These are phyloP conservation scores for Triplophysa yarkandensis DNA, from an alignment of 2,797 vertebrate species.

Conservation along the genomic window DNA sequence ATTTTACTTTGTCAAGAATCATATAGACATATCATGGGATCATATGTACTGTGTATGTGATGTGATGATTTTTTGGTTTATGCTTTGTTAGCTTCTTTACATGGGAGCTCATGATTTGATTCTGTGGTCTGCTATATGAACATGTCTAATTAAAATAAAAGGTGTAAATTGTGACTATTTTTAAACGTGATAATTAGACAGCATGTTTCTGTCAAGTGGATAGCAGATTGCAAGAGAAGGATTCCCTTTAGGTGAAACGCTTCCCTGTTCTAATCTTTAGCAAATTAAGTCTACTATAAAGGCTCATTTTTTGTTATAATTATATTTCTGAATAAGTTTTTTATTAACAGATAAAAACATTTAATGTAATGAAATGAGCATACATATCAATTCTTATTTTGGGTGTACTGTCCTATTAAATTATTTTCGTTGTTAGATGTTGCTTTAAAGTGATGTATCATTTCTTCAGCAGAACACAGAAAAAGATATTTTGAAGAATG, in stretches of 20 bases:
- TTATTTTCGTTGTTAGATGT: neutral
- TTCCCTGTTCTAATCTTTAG: constrained; percentile 9
- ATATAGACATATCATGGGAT: neutral
- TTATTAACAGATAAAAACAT: too few relatives aligned
- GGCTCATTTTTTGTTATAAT: neutral
- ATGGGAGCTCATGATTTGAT: constrained; percentile 8
- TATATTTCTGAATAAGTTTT: too few relatives aligned
- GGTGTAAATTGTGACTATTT: constrained; percentile 57
- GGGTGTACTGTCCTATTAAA: neutral
- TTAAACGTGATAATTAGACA: constrained; percentile 58
- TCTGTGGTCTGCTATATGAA: constrained; percentile 22
- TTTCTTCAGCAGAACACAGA: too few relatives aligned
- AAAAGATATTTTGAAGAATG: too few relatives aligned
- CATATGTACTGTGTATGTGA: neutral
- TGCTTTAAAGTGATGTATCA: neutral
- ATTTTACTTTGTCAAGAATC: neutral
- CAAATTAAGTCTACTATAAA: neutral
- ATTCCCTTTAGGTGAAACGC: constrained; percentile 35
- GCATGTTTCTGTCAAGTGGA: constrained; percentile 35
- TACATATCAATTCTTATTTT: neutral
- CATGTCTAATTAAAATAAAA: constrained; percentile 25
- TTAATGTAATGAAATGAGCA: neutral
- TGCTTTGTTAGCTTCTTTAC: constrained; percentile 10
- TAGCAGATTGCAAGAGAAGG: constrained; percentile 27
- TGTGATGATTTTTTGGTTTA: neutral